Conservation (phyloP, 30 jellyfish, hydroid and myxozoan genomes). For the Nemopilema nomurai region DNA sequence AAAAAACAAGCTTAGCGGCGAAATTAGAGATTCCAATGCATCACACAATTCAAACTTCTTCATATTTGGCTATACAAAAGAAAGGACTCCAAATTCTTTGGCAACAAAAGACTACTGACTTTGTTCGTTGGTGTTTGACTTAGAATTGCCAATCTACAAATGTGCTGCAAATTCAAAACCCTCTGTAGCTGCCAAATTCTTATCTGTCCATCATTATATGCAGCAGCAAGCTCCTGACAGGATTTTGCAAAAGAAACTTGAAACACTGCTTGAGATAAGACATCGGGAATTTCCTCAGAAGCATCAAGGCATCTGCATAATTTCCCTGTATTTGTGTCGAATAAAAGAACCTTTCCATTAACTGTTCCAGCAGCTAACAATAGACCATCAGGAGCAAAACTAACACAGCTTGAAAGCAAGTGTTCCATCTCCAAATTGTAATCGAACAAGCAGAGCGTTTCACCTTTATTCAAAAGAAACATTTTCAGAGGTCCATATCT, state of each 20-base stretch:
- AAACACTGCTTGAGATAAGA: constrained; percentile 1
- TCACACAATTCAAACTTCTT: too few species aligned
- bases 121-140: constrained; percentile 5
- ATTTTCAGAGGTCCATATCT: constrained; percentile 30
- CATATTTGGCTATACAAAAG: constrained; percentile 22
- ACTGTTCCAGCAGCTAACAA: constrained; percentile 56
- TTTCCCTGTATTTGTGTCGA: constrained; percentile 39
- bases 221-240: constrained; percentile 72
- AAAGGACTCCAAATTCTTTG: constrained; percentile 40
- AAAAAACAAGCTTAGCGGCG: too few species aligned
- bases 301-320: constrained; percentile 12
- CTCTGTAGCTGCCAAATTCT: constrained; percentile 84
- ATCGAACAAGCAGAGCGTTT: not conserved
- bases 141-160: constrained; percentile 62
- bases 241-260: constrained; percentile 42
- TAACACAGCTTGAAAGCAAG: constrained; percentile 34
- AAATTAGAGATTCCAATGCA: too few species aligned
- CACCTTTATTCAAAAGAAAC: not conserved
- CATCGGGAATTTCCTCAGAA: constrained; percentile 5
- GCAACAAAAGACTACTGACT: constrained; percentile 43
- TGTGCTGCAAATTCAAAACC: constrained; percentile 64
- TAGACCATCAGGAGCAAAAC: constrained; percentile 42
- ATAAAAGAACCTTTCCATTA: constrained; percentile 26
- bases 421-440: constrained; percentile 5
- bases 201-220: constrained; percentile 65